Percentiles rank a stretch among this genome's conserved stretches.
These are phyloP conservation scores for Acrocera orbiculus DNA, from an alignment of 2,888 invertebrate species.

Conservation along the genomic window DNA sequence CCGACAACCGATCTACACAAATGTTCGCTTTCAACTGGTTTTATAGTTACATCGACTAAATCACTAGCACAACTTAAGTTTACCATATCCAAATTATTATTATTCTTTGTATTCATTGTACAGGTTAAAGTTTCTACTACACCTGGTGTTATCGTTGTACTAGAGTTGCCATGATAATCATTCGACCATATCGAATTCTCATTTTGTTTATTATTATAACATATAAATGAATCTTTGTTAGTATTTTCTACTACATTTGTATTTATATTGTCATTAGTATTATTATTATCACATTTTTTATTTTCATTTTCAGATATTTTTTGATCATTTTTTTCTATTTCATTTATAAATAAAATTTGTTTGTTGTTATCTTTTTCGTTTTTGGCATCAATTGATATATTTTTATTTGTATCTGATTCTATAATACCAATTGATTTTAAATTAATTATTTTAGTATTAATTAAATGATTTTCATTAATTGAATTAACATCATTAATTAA, in stretches of 20 bases:
- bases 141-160: neutral
- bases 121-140: too few species aligned
- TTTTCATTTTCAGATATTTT: too few species aligned
- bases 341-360: too few species aligned
- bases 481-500: constrained; percentile 23
- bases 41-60: too few species aligned
- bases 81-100: too few species aligned
- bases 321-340: too few species aligned
- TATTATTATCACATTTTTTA: neutral
- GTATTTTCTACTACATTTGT: neutral
- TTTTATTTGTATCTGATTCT: neutral
- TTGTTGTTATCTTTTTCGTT: too few species aligned
- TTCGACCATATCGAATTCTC: constrained; percentile 2
- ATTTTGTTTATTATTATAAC: constrained; percentile 7
- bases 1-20: neutral
- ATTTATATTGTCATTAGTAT: neutral
- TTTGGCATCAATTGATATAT: neutral
- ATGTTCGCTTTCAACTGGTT: too few species aligned
- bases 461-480: constrained; percentile 27
- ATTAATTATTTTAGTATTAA: neutral
- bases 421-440: neutral
- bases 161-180: constrained; percentile 4
- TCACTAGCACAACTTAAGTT: too few species aligned
- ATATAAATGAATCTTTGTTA: neutral
- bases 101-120: too few species aligned